Evolutionary conservation across 2,888 invertebrate species (phyloP), one percentile per base, ranked within the genome.

Genomic region (Drosophila subquinaria): DNA sequence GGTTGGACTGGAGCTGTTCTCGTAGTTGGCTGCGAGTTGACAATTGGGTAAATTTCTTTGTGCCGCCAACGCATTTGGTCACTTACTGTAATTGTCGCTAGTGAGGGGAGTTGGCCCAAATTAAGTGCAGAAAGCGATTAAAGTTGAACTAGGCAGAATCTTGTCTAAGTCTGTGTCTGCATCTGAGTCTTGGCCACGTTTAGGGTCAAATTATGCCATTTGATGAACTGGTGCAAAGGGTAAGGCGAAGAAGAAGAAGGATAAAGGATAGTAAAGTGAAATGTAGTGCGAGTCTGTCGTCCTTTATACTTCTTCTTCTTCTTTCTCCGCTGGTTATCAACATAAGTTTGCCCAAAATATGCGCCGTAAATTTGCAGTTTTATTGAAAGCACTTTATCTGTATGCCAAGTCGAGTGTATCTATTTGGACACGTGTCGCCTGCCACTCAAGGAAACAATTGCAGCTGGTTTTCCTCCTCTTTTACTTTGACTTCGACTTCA

Each of bases 41-140:
- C 76, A 79, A 71, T 76, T 67, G 72, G 60, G 53, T 64, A 51
- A 69, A 55, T 57, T 69, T 62, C 55, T 17, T 53, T 69, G 66
- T 73, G 62, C 57, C 67, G 15, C 51, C 63, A 52, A 66, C 73
- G 70, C 79, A 81, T 82, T 83, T 64, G 85, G 68, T 73, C 88
- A 88, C 83, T 84, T 88, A 88, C 71, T 61, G 70, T 83, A 82
- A 83, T 83, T 88, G 87, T 78, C 70, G 73, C 74, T 69, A 73
- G 67, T 66, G 36, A 8, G 10, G 11, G 63, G 53, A 57, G 68
- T 55, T 48, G 78, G 55, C 69, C 69, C 73, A 77, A 88, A 84
- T 84, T 84, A 84, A 84, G 88, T 84, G 83, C 83, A 84, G 88
- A 88, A 75, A 67, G 68, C 86, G 88, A 82, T 83, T 88, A 70